Evolutionary conservation across 2,888 invertebrate genomes (phyloP), one percentile per base, ranked within the genome.

Genomic region (Pseudoips prasinana): DNA sequence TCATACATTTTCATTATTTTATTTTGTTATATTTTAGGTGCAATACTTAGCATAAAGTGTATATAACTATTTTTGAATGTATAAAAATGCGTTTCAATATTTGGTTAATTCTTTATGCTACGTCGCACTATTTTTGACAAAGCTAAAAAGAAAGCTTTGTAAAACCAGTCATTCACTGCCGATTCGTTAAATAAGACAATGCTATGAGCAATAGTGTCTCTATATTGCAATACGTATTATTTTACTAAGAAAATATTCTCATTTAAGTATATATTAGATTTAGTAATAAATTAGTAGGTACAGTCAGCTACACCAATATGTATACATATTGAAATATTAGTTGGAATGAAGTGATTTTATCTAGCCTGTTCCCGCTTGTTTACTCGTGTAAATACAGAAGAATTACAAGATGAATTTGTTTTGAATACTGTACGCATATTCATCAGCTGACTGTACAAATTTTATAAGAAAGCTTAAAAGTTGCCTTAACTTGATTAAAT

Each of bases 161-260:
- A 46, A 58, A 75, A 86, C 85, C 85, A 86, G 85, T 84, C 69
- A 73, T 64, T 68, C 85, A 86, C 85, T 86, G 85, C 85, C 85
- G 62, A 66, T 62, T 57, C 60, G 62, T 58, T 51, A 64, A 67
- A 52, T 66, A 64, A 64, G 66, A 64, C 43, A 52, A 74, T 81
- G 81, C 81, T 81, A 49, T 72, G 51, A 85, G 83, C 85, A 75
- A 66, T 53, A 42, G 41, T 39, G 38, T 56, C 51, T 60, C 55
- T 64, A 56, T 60, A 69, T 66, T 79, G 79, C 80, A 80, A 81
- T 62, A 78, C 50, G 68, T 72, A 55, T 58, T 56, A 58, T 56
- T 49, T 62, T 55, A 48, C 57, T 47, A 50, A 46, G 51, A 63
- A 57, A 65, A 73, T 79, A 77, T 79, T 81, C 73, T 77, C 73